Percentiles rank a stretch among this genome's conserved stretches.
These are phyloP conservation scores for Euclidia mi DNA, from an alignment of 2,888 invertebrate genomes.

Conservation along the genomic window DNA sequence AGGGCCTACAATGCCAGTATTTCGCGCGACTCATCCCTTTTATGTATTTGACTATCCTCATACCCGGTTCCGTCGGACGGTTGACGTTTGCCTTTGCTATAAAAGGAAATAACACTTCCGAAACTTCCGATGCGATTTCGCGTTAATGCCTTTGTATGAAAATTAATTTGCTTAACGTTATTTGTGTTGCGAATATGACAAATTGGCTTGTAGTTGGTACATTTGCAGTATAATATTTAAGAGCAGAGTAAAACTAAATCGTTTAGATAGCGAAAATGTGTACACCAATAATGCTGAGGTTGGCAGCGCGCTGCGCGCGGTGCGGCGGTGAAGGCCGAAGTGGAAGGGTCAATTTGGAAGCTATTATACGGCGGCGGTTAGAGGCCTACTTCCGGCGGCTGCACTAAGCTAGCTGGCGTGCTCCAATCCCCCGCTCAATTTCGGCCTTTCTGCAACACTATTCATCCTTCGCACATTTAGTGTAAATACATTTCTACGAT, in stretches of 20 bases:
- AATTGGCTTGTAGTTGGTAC: conserved; percentile 46
- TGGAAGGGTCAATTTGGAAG: conserved; percentile 87
- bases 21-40: conserved; percentile 88
- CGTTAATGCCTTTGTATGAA: conserved; percentile 74
- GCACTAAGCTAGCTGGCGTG: conserved; percentile 88
- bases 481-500: conserved; percentile 61
- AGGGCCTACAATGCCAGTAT: conserved; percentile 88
- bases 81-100: conserved; percentile 83
- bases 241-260: not conserved
- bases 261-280: conserved; percentile 34
- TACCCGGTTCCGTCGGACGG: conserved; percentile 74
- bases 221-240: conserved; percentile 9
- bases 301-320: too few relatives aligned
- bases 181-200: conserved; percentile 50
- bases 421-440: conserved; percentile 86
- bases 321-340: conserved; percentile 70
- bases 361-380: conserved; percentile 88
- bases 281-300: conserved; percentile 67
- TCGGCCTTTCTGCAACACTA: conserved; percentile 81
- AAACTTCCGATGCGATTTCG: conserved; percentile 80
- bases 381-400: conserved; percentile 88
- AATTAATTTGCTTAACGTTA: conserved; percentile 72
- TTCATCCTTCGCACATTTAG: conserved; percentile 73
- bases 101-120: conserved; percentile 85
- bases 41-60: conserved; percentile 86